These are phyloP conservation scores for Orgyia antiqua DNA, from an alignment of 2,888 invertebrate genomes.

Conservation along the genomic window DNA sequence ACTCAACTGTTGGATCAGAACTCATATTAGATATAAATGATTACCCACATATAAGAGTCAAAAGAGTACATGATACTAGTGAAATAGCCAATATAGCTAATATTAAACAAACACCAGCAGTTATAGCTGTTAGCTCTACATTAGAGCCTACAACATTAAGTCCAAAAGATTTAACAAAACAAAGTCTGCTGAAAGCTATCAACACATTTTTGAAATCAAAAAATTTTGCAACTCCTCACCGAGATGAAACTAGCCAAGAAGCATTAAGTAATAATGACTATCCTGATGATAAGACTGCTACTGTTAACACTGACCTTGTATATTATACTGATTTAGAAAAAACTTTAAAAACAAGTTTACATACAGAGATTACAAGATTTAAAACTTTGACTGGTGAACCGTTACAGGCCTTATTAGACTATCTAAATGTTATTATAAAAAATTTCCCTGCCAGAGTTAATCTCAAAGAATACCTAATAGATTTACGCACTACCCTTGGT, in stretches of 20 bases:
- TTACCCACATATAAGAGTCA: conserved; percentile 75
- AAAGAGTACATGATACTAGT: conserved; percentile 78
- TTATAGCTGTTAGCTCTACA: conserved; percentile 69
- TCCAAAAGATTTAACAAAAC: conserved; percentile 56
- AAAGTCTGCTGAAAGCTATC: conserved; percentile 68
- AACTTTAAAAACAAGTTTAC: conserved; percentile 88
- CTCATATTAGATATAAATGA: conserved; percentile 82
- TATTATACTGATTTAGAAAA: conserved; percentile 94
- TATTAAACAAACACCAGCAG: conserved; percentile 71
- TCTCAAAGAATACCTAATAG: conserved; percentile 81
- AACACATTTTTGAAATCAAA: conserved; percentile 68
- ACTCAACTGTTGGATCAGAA: conserved; percentile 81
- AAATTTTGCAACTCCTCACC: conserved; percentile 58
- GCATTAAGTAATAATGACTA: conserved; percentile 31
- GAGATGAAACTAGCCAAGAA: conserved; percentile 34
- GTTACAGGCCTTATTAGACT: conserved; percentile 85
- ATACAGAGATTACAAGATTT: conserved; percentile 88
- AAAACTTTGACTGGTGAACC: conserved; percentile 84
- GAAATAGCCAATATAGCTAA: conserved; percentile 65
- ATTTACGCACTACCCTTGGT: conserved; percentile 74
- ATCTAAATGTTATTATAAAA: conserved; percentile 82
- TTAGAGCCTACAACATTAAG: conserved; percentile 51
- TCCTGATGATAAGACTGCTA: conserved; percentile 21
- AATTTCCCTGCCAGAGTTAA: conserved; percentile 88
- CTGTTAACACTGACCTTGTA: conserved; percentile 75